Base-by-base conservation (phyloP, 2,797 vertebrate genomes). In the Notoglanidium macrostoma region DNA sequence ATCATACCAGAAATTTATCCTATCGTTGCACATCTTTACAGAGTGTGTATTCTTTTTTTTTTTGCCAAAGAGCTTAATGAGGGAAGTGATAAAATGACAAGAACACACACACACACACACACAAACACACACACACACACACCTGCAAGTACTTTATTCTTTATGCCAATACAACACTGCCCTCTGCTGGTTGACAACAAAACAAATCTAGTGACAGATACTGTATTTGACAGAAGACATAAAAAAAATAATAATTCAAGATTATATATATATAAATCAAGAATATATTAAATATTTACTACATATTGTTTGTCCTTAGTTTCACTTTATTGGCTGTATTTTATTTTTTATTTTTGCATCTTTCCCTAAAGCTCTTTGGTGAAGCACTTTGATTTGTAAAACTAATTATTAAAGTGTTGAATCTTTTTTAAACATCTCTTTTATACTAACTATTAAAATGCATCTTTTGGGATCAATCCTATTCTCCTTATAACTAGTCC, bases 151-250 rank as follows among this genome's bases (percentile, higher is more conserved):
- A 1, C 19, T 79, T 79, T 40, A 14, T 12, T 21, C 23, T 17
- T 68, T 89, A 46, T 40, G 67, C 80, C 94, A 85, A 91, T 86
- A 78, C 90, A 91, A 90, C 91, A 90, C 93, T 95, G 95, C 83
- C 94, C 93, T 93, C 96, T 96, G 92, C 94, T 95, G 96, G 92
- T 79, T 68, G 86, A 72, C 6, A 14, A 81, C 79, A 44, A 17
- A 59, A 61, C 11, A 79, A 55, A 35, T 21, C 5, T 4, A 2
- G 23, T 59, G 1, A 26, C 57, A 59, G 1, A 59, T n/a, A 49
- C 10, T 46, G 0, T 46, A 49, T 74, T 72, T 44, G 19, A 35
- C 35, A 35, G 35, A 35, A 35, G 35, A 35, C 35, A 35, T 35
- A 35, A 35, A 35, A 35, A 35, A 35, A 35, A 35, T 35, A 35